Conservation (phyloP, 2,113 vertebrate genomes). For the Anarrhichthys ocellatus region DNA sequence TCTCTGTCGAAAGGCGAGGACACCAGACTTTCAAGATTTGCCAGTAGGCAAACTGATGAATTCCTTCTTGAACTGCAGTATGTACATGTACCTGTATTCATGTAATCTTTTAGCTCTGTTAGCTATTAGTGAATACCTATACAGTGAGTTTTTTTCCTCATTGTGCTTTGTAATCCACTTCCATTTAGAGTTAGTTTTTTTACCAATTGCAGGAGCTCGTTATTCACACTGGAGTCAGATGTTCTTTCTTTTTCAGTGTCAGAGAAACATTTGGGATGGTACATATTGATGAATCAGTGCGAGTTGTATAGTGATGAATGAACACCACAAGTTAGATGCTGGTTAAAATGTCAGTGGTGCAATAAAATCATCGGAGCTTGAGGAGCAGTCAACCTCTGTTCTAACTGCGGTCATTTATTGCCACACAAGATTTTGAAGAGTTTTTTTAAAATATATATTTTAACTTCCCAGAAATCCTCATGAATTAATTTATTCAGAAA, state of each 20-base stretch:
- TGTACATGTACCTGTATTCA: neutral
- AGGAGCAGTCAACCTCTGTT: neutral
- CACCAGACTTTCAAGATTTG: neutral
- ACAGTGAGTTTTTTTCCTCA: neutral
- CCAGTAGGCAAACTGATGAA: neutral
- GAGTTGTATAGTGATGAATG: neutral
- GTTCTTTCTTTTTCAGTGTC: neutral
- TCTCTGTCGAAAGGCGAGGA: constrained; percentile 1
- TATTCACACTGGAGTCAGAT: neutral
- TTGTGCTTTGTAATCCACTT: neutral
- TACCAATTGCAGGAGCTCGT: neutral
- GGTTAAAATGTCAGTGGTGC: neutral
- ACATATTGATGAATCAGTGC: neutral
- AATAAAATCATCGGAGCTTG: neutral
- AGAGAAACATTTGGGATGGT: neutral
- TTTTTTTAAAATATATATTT: neutral
- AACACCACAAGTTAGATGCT: neutral
- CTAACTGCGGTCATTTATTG: neutral
- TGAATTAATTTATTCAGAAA: neutral
- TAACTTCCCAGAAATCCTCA: neutral
- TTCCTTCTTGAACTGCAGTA: neutral
- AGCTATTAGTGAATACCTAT: neutral
- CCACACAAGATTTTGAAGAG: neutral
- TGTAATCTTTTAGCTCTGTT: neutral
- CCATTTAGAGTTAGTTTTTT: neutral